Evolutionary conservation across 2,113 vertebrate species (phyloP), one percentile per base, ranked within the genome.

Genomic region (Gallinago paraguaiae): DNA sequence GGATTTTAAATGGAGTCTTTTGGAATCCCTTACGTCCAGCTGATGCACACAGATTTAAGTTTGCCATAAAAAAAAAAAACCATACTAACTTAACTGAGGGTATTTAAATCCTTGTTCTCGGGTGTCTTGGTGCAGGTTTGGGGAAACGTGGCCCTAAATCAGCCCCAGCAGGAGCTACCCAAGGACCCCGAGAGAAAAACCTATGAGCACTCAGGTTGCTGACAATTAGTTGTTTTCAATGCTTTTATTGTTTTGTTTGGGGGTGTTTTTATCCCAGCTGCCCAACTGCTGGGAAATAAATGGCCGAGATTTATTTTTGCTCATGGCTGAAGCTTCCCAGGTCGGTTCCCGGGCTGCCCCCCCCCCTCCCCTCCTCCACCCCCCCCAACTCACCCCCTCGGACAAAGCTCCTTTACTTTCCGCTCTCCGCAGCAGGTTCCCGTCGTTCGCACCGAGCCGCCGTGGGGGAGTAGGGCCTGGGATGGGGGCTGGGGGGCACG

Each of bases 161-260:
- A 11, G 25, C 6, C 7, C 7, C 0, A 1, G 53, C 22, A 35
- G 48, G 51, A 75, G 24, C 37, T 25, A 25, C 31, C 2, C 37
- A 5, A 30, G 74, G 31, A 48, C 4, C 13, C 41, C 14, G 2
- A 13, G 16, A 37, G 33, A n/a, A 72, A 24, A 24, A 67, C 9
- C 7, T 1, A 3, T 0, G 0, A 30, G 9, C 27, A 1, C 30
- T 22, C 46, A 35, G 10, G 25, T 33, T 45, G 37, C 7, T 59
- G 9, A 7, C 11, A 12, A 13, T 16, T 11, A 33, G 4, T 69
- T 37, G 63, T 30, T 0, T 53, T 48, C 77, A 64, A 51, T 13
- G 6, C 33, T 37, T 51, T 11, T 15, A 25, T 43, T 33, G 25
- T 1, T 54, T 65, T 13, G 6, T 23, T 90, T 37, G 12, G 31